A percentile compares a stretch with the other conserved stretches of the same genome.
Evolutionary conservation across 1,140 invertebrate genomes (phyloP).

Genomic region (Melitaea cinxia): DNA sequence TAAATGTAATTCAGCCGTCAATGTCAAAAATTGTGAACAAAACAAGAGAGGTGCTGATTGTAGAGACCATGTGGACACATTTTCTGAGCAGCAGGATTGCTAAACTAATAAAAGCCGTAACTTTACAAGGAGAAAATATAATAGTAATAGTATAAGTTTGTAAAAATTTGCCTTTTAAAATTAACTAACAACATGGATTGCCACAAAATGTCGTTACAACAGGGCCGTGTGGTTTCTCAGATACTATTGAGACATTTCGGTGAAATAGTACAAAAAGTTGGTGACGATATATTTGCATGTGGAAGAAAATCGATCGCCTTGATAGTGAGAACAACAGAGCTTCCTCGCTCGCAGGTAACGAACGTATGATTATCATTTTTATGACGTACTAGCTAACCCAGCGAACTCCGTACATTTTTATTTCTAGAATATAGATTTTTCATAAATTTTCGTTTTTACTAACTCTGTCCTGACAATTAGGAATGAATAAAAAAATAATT

Average conservation of each 20-base stretch:
- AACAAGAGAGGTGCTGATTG: no score
- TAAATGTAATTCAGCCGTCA: not conserved
- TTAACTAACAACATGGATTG: no score
- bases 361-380: constrained; percentile 16
- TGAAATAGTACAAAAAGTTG: constrained; percentile 86
- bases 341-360: constrained; percentile 83
- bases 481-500: no score
- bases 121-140: no score
- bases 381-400: not conserved
- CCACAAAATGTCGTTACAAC: constrained; percentile 84
- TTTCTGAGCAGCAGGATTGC: no score
- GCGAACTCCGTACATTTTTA: no score
- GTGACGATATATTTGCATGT: constrained; percentile 84
- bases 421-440: no score
- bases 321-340: constrained; percentile 82
- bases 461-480: no score
- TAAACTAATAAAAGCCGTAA: not conserved
- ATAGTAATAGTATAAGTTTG: no score
- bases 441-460: no score
- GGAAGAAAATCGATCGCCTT: constrained; percentile 84
- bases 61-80: constrained; percentile 10
- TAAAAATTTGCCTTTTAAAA: no score
- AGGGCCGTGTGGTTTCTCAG: constrained; percentile 85
- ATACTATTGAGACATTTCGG: constrained; percentile 90
- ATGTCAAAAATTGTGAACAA: constrained; percentile 27